Evolutionary conservation across 2,797 vertebrate species (phyloP).

Genomic region (Leptatherina wallacei): DNA sequence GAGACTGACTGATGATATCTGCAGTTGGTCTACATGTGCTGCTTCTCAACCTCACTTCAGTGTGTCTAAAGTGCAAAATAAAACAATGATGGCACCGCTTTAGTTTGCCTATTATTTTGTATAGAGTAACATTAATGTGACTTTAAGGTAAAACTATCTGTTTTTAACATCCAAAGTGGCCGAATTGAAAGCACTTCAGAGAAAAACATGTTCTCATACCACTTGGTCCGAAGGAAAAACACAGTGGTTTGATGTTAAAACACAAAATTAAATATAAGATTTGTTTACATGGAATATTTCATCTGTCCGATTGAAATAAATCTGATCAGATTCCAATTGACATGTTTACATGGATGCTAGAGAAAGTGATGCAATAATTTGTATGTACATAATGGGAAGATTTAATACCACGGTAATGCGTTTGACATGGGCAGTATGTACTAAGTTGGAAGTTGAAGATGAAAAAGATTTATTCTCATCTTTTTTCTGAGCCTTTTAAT

Average conservation of each 20-base stretch:
- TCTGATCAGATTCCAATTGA: too few relatives aligned
- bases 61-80: not conserved
- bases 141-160: not conserved
- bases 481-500: too few relatives aligned
- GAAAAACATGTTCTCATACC: not conserved
- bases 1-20: constrained; percentile 19
- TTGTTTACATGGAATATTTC: too few relatives aligned
- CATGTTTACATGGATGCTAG: too few relatives aligned
- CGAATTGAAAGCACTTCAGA: not conserved
- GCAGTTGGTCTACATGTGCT: not conserved
- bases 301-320: too few relatives aligned
- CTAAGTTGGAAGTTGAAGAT: too few relatives aligned
- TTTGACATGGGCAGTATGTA: too few relatives aligned
- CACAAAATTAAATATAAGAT: not conserved
- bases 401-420: too few relatives aligned
- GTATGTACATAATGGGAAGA: too few relatives aligned
- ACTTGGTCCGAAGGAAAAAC: not conserved
- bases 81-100: not conserved
- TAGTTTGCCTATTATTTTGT: not conserved
- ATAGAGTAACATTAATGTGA: not conserved
- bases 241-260: not conserved
- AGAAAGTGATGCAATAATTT: too few relatives aligned
- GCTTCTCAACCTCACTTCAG: not conserved
- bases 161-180: not conserved
- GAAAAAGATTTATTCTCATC: too few relatives aligned